phyloP scores from a whole-genome alignment of 2,888 invertebrate genomes.

The Sarcophaga variegata region DNA sequence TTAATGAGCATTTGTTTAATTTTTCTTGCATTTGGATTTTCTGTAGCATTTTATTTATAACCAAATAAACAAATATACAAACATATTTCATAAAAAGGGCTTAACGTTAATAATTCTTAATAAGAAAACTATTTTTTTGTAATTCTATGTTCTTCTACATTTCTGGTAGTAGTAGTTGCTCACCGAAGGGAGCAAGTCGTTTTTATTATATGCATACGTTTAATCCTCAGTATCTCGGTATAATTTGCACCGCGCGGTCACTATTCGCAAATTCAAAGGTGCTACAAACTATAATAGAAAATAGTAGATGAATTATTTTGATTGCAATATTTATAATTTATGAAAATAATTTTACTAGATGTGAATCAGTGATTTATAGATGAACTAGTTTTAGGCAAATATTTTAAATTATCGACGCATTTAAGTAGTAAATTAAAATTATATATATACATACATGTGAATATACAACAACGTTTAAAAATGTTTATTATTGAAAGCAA shows the following conservation, averaged over 20 bases:
- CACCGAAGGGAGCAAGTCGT: slow-evolving; percentile 52
- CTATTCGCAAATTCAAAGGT: background rate
- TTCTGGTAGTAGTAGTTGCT: slow-evolving; percentile 46
- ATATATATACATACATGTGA: background rate
- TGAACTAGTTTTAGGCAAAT: slow-evolving; percentile 45
- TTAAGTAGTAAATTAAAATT: slow-evolving; percentile 23
- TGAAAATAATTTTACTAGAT: slow-evolving; percentile 1
- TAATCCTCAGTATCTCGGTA: slow-evolving; percentile 46
- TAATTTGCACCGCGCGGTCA: slow-evolving; percentile 42
- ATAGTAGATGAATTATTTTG: slow-evolving; percentile 10
- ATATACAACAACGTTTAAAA: background rate
- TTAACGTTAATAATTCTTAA: slow-evolving; percentile 27
- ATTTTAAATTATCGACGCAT: slow-evolving; percentile 7
- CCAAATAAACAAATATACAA: background rate
- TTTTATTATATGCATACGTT: background rate
- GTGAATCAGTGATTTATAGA: slow-evolving; percentile 45
- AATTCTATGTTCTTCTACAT: slow-evolving; percentile 47
- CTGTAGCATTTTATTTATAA: slow-evolving; percentile 30
- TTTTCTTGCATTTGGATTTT: slow-evolving; percentile 29
- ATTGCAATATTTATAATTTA: slow-evolving; percentile 2
- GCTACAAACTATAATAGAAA: slow-evolving; percentile 16
- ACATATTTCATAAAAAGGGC: slow-evolving; percentile 50
- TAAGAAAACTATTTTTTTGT: slow-evolving; percentile 17
- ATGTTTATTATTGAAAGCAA: too few relatives aligned
- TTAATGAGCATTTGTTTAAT: slow-evolving; percentile 62